Evolutionary conservation across 2,888 invertebrate species (phyloP), one percentile per base, ranked within the genome.

Genomic region (Pristionchus japonicus): DNA sequence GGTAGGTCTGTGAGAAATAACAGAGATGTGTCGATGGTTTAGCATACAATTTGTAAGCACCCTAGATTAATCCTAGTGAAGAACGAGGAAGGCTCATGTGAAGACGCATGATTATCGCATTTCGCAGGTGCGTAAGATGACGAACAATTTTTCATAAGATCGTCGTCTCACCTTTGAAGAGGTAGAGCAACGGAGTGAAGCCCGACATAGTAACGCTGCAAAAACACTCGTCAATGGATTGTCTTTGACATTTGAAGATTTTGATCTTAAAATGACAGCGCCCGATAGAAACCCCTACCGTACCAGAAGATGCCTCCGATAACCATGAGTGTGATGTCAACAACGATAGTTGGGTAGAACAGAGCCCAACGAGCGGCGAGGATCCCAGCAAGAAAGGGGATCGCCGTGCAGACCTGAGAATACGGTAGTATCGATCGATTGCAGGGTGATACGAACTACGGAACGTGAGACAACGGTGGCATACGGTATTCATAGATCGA

Each of bases 181-280:
- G 34, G 87, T 90, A 91, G n/a, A 91, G 77, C 34, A 91, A 77
- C 20, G 90, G 67, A 27, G 91, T 85, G 85, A 91, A 91, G 67
- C 89, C 83, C 1, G 89, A 86, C 43, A 91, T 88, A 23, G 91
- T 91, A 11, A 89, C 85, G 23, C 91, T 91, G 88, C 31, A 90
- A 89, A 31, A 15, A n/a, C n/a, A n/a, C n/a, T 49, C 0, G n/a
- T 43, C 15, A 77, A n/a, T n/a, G n/a, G n/a, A n/a, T n/a, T n/a
- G n/a, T n/a, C n/a, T n/a, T n/a, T n/a, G n/a, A n/a, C n/a, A n/a
- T n/a, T n/a, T n/a, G n/a, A n/a, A n/a, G n/a, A n/a, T n/a, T n/a
- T n/a, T n/a, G n/a, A n/a, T n/a, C n/a, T n/a, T n/a, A n/a, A n/a
- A n/a, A n/a, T 57, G 57, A 23, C 17, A 57, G 20, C 57, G 17